phyloP scores from a whole-genome alignment of 2,888 invertebrate species.

The Sesia bembeciformis region DNA sequence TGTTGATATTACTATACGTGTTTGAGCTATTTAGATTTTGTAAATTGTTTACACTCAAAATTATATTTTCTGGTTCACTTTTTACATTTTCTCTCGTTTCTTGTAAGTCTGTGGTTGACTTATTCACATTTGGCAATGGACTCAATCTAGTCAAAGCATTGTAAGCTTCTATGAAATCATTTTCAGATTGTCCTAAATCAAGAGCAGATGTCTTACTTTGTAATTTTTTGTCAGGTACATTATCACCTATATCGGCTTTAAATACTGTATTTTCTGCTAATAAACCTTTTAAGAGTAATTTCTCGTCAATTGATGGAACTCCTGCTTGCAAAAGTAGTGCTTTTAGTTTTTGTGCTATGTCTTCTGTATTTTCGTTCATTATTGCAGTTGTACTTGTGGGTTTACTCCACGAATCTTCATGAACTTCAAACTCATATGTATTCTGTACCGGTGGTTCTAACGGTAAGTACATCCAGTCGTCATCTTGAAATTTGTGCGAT shows the following conservation, averaged over 20 bases:
- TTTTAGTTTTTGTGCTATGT: constrained; percentile 45
- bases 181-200: constrained; percentile 58
- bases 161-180: constrained; percentile 65
- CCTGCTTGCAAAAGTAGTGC: constrained; percentile 43
- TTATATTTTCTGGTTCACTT: neutral
- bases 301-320: constrained; percentile 41
- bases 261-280: constrained; percentile 22
- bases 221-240: constrained; percentile 14
- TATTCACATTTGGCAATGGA: constrained; percentile 47
- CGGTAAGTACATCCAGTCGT: constrained; percentile 64
- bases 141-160: constrained; percentile 57
- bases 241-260: constrained; percentile 10
- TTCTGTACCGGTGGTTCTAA: constrained; percentile 18
- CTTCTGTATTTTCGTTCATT: constrained; percentile 14
- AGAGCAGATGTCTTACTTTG: constrained; percentile 19
- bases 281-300: constrained; percentile 41
- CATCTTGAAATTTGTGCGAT: constrained; percentile 41
- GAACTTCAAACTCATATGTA: constrained; percentile 5
- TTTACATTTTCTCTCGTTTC: neutral
- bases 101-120: neutral
- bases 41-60: neutral
- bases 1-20: neutral
- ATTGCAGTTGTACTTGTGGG: constrained; percentile 6
- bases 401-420: constrained; percentile 3
- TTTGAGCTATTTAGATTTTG: neutral